phyloP scores from a whole-genome alignment of 2,113 vertebrate genomes.

The Mesocricetus auratus region DNA sequence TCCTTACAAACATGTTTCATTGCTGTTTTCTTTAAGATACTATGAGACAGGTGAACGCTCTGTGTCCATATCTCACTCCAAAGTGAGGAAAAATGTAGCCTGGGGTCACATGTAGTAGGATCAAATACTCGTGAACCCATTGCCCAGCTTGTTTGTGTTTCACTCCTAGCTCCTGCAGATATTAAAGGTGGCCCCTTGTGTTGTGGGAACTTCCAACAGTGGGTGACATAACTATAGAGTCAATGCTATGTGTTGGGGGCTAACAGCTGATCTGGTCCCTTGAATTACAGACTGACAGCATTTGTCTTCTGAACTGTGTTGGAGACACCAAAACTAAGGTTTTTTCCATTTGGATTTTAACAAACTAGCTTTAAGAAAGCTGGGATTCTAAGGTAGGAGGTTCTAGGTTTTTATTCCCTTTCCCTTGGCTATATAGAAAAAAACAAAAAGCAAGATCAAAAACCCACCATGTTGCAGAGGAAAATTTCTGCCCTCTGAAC shows the following conservation, averaged over 20 bases:
- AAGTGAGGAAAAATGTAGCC: background rate
- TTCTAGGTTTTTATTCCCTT: background rate
- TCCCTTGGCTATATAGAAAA: background rate
- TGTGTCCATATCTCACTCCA: background rate
- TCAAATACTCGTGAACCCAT: background rate
- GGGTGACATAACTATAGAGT: background rate
- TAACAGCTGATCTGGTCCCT: background rate
- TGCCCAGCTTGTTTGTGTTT: rapidly evolving
- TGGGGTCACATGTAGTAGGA: background rate
- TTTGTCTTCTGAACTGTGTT: background rate
- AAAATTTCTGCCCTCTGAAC: background rate
- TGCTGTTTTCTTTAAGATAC: background rate
- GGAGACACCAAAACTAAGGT: background rate
- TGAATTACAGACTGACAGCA: background rate
- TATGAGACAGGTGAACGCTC: background rate
- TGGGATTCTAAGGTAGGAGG: background rate
- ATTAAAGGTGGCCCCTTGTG: too few species aligned
- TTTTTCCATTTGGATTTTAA: background rate
- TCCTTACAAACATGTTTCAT: background rate
- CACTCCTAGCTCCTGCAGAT: background rate
- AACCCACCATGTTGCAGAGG: background rate
- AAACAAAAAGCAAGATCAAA: background rate
- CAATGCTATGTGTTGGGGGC: too few species aligned
- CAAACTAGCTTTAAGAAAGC: background rate
- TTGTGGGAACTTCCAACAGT: background rate